Percentiles rank a stretch among this genome's conserved stretches.
phyloP scores from a whole-genome alignment of 2,888 invertebrate species.

The Tachina fera region DNA sequence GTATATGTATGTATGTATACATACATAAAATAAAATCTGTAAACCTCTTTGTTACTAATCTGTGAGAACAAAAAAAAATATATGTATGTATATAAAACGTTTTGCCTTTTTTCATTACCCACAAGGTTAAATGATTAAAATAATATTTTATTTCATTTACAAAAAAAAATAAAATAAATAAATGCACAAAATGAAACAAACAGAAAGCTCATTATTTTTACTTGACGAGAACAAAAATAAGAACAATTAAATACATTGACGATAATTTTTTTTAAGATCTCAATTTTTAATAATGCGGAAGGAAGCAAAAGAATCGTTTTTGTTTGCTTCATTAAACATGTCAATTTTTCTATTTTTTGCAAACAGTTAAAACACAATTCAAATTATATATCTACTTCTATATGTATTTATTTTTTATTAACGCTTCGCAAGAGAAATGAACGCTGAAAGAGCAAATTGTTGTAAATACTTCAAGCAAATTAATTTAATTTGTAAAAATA shows the following conservation, averaged over 20 bases:
- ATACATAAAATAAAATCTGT: too few species aligned
- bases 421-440: conserved; percentile 3
- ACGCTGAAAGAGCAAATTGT: conserved; percentile 1
- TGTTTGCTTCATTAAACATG: conserved; percentile 17
- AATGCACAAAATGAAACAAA: neutral
- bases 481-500: conserved; percentile 20
- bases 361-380: conserved; percentile 45
- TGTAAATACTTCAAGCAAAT: neutral
- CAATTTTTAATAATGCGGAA: conserved; percentile 48
- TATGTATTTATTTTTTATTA: conserved; percentile 25
- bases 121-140: conserved; percentile 26
- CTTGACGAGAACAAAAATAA: neutral
- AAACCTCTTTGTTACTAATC: too few species aligned
- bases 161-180: neutral
- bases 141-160: neutral
- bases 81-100: neutral
- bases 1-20: too few species aligned
- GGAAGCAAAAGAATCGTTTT: conserved; percentile 48
- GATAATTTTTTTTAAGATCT: neutral
- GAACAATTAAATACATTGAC: conserved; percentile 16
- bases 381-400: conserved; percentile 22
- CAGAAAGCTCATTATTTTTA: conserved; percentile 14
- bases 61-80: neutral
- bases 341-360: conserved; percentile 39
- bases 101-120: neutral